phyloP scores from a whole-genome alignment of 2,113 vertebrate genomes.

The Podarcis muralis region DNA sequence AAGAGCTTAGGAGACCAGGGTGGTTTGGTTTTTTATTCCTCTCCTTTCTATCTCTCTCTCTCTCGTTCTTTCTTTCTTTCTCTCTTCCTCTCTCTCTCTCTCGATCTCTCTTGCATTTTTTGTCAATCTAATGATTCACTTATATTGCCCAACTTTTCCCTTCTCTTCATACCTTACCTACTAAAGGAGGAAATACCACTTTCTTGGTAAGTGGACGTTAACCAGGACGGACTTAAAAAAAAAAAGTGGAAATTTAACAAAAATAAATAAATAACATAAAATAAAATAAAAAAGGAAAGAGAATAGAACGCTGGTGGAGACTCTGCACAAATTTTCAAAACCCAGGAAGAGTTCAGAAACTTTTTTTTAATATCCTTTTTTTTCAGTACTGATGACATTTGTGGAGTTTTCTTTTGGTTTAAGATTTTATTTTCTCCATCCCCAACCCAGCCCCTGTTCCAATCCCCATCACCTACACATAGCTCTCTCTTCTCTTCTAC shows the following conservation, averaged over 20 bases:
- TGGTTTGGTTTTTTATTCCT: slow-evolving; percentile 92
- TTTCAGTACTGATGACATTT: slow-evolving; percentile 97
- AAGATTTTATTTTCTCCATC: slow-evolving; percentile 68
- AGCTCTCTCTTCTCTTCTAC: slow-evolving; percentile 56
- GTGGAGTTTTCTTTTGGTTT: slow-evolving; percentile 88
- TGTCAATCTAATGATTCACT: slow-evolving; percentile 99
- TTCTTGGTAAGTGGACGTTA: slow-evolving; percentile 99
- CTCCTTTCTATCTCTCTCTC: slow-evolving; percentile 73
- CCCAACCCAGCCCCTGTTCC: slow-evolving; percentile 57
- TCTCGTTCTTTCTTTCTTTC: slow-evolving; percentile 88
- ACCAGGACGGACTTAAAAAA: slow-evolving; percentile 97
- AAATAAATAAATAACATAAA: slow-evolving; percentile 81
- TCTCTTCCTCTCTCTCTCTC: slow-evolving; percentile 86
- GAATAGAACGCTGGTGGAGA: slow-evolving; percentile 93
- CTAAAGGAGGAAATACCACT: slow-evolving; percentile 99
- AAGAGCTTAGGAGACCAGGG: slow-evolving; percentile 85
- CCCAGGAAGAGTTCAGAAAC: slow-evolving; percentile 91
- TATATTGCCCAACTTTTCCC: slow-evolving; percentile 99
- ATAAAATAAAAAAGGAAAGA: slow-evolving; percentile 77
- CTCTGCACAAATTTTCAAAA: slow-evolving; percentile 85
- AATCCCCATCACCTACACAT: slow-evolving; percentile 36
- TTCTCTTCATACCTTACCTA: slow-evolving; percentile 99
- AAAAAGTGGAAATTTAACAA: slow-evolving; percentile 79
- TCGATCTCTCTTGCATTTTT: slow-evolving; percentile 98
- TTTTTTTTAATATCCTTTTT: slow-evolving; percentile 83